Conservation (phyloP, 2,888 invertebrate genomes). For the Parapristionchus giblindavisi region DNA sequence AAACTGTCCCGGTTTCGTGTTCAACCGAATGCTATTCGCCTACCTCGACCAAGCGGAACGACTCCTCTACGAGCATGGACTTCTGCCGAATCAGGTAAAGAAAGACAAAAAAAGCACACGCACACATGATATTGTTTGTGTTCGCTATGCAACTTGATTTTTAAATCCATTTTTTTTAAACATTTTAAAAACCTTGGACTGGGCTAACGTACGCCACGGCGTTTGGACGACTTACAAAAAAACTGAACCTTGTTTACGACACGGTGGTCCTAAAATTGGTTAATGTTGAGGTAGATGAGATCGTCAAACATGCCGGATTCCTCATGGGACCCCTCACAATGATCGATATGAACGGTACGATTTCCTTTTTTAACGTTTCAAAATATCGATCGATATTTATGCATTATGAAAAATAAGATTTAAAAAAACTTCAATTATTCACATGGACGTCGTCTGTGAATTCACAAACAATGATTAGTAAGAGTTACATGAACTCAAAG, state of each 20-base stretch:
- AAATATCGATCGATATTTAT: neutral
- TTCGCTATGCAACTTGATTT: too few relatives aligned
- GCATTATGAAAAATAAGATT: neutral
- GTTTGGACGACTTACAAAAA: neutral
- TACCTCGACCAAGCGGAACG: slow-evolving; percentile 22
- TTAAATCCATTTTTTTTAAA: too few relatives aligned
- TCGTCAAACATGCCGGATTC: slow-evolving; percentile 51
- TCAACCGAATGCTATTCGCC: slow-evolving; percentile 54
- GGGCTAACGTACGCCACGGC: too few relatives aligned
- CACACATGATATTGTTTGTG: too few relatives aligned
- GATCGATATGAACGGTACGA: slow-evolving; percentile 59
- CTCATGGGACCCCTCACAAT: slow-evolving; percentile 61
- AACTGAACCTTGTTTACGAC: neutral
- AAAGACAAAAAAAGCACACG: too few relatives aligned
- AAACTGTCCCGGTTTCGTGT: slow-evolving; percentile 60
- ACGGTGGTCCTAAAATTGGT: neutral
- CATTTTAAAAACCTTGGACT: too few relatives aligned
- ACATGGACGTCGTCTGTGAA: too few relatives aligned
- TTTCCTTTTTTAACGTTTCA: neutral
- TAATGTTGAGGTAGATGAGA: slow-evolving; percentile 44
- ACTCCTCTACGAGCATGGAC: slow-evolving; percentile 35
- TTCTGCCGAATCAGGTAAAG: slow-evolving; percentile 33
- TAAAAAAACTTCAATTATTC: neutral
- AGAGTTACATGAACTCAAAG: too few relatives aligned
- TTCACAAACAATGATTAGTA: too few relatives aligned